Percentiles rank a stretch among this genome's conserved stretches.
phyloP scores from a whole-genome alignment of 2,888 invertebrate species.

The Dicranocentrus wangi region DNA sequence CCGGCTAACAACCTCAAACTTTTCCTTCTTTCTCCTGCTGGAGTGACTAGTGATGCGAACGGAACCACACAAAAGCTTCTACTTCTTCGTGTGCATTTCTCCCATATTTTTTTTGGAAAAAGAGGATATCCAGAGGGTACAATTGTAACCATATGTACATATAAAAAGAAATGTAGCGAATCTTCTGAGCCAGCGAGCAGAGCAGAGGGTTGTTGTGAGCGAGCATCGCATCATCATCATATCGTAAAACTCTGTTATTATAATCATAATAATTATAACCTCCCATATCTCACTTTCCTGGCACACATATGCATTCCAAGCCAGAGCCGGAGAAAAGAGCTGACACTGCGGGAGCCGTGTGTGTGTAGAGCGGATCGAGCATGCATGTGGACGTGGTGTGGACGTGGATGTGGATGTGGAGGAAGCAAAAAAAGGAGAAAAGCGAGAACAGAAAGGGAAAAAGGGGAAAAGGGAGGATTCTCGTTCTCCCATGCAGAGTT shows the following conservation, averaged over 20 bases:
- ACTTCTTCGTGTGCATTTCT: no score
- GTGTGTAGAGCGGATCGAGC: conserved; percentile 9
- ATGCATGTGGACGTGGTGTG: no score
- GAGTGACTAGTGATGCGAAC: neutral
- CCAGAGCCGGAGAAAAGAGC: conserved; percentile 4
- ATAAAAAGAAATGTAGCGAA: no score
- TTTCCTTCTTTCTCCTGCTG: no score
- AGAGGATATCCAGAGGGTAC: no score
- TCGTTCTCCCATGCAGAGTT: conserved; percentile 66
- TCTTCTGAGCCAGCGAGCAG: conserved; percentile 14
- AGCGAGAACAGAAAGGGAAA: conserved; percentile 9
- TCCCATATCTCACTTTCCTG: no score
- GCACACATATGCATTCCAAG: no score
- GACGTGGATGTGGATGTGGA: no score
- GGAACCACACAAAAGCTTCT: no score
- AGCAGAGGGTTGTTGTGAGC: neutral
- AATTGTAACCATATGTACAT: no score
- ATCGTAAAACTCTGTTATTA: neutral
- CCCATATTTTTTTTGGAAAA: no score
- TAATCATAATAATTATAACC: conserved; percentile 39
- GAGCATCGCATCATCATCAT: neutral
- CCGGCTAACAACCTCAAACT: no score
- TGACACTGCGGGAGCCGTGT: neutral
- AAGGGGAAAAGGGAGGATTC: conserved; percentile 60
- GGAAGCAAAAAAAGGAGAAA: conserved; percentile 2